Percentiles rank a stretch among this genome's conserved stretches.
Conservation (phyloP, 2,888 invertebrate genomes). For the Drosophila atroscutellata region DNA sequence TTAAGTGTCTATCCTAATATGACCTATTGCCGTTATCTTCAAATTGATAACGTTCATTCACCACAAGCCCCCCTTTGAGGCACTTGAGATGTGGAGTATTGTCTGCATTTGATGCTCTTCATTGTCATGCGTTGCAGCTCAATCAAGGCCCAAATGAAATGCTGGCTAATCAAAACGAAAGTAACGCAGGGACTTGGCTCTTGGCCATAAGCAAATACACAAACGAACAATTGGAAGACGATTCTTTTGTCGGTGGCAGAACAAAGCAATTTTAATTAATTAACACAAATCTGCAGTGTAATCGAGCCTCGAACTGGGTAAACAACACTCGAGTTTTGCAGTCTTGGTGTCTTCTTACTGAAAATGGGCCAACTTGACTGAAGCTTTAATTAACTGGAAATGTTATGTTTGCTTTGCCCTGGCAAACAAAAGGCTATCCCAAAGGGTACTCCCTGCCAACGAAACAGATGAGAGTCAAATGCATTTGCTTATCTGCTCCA, state of each 20-base stretch:
- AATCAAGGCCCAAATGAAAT: slow-evolving; percentile 9
- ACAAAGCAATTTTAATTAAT: slow-evolving; percentile 71
- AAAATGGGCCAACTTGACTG: slow-evolving; percentile 71
- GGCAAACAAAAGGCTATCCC: slow-evolving; percentile 49
- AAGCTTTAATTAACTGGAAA: slow-evolving; percentile 80
- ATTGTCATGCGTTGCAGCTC: slow-evolving; percentile 5
- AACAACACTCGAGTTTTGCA: slow-evolving; percentile 38
- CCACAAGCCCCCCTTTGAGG: slow-evolving; percentile 1
- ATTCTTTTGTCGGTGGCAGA: slow-evolving; percentile 41
- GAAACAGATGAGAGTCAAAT: slow-evolving; percentile 42
- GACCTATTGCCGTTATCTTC: slow-evolving; percentile 12
- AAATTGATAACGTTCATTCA: slow-evolving; percentile 36
- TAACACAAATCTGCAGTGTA: slow-evolving; percentile 79
- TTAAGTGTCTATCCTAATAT: neutral
- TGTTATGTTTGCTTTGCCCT: slow-evolving; percentile 72
- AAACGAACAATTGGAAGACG: slow-evolving; percentile 25
- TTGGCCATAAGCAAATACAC: slow-evolving; percentile 29
- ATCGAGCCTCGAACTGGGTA: slow-evolving; percentile 57
- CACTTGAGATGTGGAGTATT: slow-evolving; percentile 2
- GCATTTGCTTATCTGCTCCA: slow-evolving; percentile 24
- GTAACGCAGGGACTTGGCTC: slow-evolving; percentile 14
- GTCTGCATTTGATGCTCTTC: slow-evolving; percentile 45
- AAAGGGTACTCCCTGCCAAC: slow-evolving; percentile 28
- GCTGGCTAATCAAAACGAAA: slow-evolving; percentile 33
- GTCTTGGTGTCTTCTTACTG: slow-evolving; percentile 21